Conservation (phyloP, 2,797 vertebrate species). For the Lithobates sylvaticus region DNA sequence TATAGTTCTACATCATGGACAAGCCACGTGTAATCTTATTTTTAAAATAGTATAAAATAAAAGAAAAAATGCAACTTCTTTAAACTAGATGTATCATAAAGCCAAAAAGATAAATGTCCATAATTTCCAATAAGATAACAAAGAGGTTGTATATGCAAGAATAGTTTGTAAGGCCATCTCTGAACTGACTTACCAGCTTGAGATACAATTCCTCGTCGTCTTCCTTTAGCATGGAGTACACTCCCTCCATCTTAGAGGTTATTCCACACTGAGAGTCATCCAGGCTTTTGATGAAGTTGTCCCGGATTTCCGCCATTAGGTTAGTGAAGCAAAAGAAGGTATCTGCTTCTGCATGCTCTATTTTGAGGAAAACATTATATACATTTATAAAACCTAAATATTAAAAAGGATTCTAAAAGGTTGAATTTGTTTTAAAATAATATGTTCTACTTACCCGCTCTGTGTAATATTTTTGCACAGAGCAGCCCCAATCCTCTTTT, state of each 20-base stretch:
- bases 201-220: constrained; percentile 92
- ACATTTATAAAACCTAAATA: background rate
- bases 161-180: background rate
- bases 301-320: constrained; percentile 97
- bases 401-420: background rate
- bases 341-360: constrained; percentile 96
- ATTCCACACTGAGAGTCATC: constrained; percentile 98
- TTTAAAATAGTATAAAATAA: too few relatives aligned
- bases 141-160: background rate
- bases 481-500: too few relatives aligned
- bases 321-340: constrained; percentile 99
- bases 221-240: constrained; percentile 93
- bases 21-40: too few relatives aligned
- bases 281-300: constrained; percentile 98
- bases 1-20: too few relatives aligned
- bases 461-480: too few relatives aligned
- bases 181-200: constrained; percentile 84
- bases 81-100: too few relatives aligned
- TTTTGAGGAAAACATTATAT: background rate
- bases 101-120: too few relatives aligned
- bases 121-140: too few relatives aligned
- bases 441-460: too few relatives aligned
- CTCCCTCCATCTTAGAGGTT: constrained; percentile 97
- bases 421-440: too few relatives aligned
- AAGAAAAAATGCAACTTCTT: too few relatives aligned